phyloP scores from a whole-genome alignment of 1,140 invertebrate species.

The Paramacrobiotus metropolitanus region DNA sequence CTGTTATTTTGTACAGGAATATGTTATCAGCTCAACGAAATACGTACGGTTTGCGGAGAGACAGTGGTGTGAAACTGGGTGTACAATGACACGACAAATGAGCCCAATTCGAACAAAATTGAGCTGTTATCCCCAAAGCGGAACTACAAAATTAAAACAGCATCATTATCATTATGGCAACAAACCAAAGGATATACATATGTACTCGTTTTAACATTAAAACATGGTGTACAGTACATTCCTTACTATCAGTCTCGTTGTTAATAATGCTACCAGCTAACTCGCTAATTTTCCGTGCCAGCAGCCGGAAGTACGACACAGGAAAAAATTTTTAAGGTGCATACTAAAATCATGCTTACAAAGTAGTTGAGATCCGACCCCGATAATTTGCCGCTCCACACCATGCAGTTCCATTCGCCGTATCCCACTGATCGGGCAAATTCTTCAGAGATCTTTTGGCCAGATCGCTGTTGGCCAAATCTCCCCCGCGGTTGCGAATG shows the following conservation, averaged over 20 bases:
- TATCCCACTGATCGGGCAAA: background rate
- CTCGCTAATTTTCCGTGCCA: background rate
- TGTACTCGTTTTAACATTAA: too few relatives aligned
- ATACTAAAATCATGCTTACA: too few relatives aligned
- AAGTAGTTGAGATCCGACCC: background rate
- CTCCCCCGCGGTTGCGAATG: background rate
- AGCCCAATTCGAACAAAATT: background rate
- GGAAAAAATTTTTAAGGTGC: too few relatives aligned
- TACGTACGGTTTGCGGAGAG: background rate
- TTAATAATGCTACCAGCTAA: background rate
- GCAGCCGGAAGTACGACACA: background rate
- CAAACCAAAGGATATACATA: background rate
- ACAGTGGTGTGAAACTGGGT: conserved; percentile 2
- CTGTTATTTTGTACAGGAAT: too few relatives aligned
- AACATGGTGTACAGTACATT: too few relatives aligned
- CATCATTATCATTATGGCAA: background rate
- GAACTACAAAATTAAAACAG: background rate
- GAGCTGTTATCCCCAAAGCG: conserved; percentile 2
- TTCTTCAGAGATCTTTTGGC: conserved; percentile 2
- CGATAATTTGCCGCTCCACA: background rate
- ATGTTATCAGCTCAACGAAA: background rate
- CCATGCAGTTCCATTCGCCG: conserved; percentile 5
- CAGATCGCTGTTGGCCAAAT: background rate
- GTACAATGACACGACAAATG: background rate
- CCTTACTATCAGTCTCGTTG: too few relatives aligned